Evolutionary conservation across 1,140 invertebrate genomes (phyloP).

Genomic region (Tetramorium simillimum): DNA sequence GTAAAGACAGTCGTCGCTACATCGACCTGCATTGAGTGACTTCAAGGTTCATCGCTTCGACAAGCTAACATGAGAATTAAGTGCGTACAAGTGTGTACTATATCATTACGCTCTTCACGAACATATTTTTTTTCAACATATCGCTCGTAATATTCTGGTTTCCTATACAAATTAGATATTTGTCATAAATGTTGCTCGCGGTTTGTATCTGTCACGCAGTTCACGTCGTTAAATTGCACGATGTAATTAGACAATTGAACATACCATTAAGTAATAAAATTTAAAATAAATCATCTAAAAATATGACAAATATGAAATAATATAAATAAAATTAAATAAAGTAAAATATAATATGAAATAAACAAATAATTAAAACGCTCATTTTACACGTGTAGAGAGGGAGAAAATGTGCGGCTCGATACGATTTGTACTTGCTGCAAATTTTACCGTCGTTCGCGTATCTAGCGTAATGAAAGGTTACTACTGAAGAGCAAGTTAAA

Average conservation of each 20-base stretch:
- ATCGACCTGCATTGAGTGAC: not conserved
- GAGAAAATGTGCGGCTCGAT: not conserved
- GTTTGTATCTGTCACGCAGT: not conserved
- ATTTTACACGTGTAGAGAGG: not conserved
- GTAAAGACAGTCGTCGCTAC: not conserved
- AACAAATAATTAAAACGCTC: not conserved
- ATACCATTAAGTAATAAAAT: not conserved
- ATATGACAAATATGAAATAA: not conserved
- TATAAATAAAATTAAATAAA: not conserved
- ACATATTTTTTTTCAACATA: not conserved
- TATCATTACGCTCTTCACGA: not conserved
- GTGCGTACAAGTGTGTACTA: not conserved
- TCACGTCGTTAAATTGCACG: not conserved
- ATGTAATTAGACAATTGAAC: not conserved
- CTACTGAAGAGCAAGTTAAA: slow-evolving; percentile 13
- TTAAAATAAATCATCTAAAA: not conserved
- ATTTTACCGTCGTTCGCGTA: not conserved
- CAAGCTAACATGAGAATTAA: not conserved
- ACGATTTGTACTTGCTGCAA: not conserved
- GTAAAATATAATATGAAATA: not conserved
- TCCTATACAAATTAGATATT: not conserved
- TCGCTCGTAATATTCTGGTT: not conserved
- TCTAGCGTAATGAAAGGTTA: not conserved
- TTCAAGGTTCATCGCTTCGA: not conserved
- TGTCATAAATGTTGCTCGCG: not conserved